A percentile compares a stretch with the other conserved stretches of the same genome.
Conservation (phyloP, 2,888 invertebrate species). For the Hololepta plana region DNA sequence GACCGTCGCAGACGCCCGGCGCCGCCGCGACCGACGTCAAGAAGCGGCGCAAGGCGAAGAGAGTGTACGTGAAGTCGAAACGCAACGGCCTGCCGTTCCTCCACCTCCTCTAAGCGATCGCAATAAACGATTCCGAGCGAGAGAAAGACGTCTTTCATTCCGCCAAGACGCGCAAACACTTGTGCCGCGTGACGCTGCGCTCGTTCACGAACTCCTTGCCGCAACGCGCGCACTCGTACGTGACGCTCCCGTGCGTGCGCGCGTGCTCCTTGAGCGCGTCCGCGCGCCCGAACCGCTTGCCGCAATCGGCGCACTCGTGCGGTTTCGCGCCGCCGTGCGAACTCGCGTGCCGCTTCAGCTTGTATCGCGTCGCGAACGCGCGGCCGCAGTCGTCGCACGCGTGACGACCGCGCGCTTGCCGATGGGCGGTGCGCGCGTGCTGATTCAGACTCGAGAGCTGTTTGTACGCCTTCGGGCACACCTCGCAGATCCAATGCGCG, state of each 20-base stretch:
- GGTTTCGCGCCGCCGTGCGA: conserved; percentile 19
- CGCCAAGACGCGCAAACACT: no score
- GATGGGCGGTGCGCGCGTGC: conserved; percentile 17
- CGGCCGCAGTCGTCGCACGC: conserved; percentile 17
- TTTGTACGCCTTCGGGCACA: conserved; percentile 19
- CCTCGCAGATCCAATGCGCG: conserved; percentile 17
- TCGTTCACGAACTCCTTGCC: conserved; percentile 17
- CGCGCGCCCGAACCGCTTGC: conserved; percentile 17
- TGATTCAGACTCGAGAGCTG: conserved; percentile 18
- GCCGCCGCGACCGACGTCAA: no score
- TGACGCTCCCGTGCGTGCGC: conserved; percentile 14
- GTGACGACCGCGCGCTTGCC: conserved; percentile 16
- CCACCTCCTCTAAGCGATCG: no score
- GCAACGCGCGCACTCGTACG: conserved; percentile 16
- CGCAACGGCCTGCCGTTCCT: no score
- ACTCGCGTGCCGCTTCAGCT: conserved; percentile 16
- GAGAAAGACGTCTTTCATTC: no score
- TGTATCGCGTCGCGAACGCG: conserved; percentile 18
- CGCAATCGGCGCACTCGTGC: conserved; percentile 16
- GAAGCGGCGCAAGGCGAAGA: no score
- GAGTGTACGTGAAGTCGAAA: no score
- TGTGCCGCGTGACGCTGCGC: conserved; percentile 16
- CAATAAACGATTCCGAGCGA: no score
- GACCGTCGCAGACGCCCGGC: no score
- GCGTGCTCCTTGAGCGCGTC: conserved; percentile 19